Base-by-base conservation (phyloP, 2,888 invertebrate genomes). In the Polietes domitor region DNA sequence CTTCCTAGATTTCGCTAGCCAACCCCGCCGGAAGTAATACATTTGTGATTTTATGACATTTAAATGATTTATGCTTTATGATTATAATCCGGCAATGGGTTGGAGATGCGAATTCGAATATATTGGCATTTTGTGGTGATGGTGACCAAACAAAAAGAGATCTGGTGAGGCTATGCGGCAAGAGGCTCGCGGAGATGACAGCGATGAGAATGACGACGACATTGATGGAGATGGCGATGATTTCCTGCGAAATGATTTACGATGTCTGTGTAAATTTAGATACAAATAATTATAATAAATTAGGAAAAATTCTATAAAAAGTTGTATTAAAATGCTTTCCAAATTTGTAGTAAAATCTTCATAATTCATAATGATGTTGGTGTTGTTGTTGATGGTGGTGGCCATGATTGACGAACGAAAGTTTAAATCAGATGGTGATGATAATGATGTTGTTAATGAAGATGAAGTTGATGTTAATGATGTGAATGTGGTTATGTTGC, bases 191-290 rank as follows among this genome's bases (percentile, higher is more conserved):
- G 43, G 53, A 75, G 77, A 53, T 50, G 47, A 3, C n/a, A 26
- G 10, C 43, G 68, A 68, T 41, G 37, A 37, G 82, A 58, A 63
- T 75, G 80, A 58, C 58, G 41, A 41, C 63, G 74, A 61, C 17
- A 74, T 70, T 68, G 28, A 74, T 55, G 32, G 19, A 37, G 75
- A 73, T 65, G 73, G 53, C 74, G 19, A 41, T 12, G 84, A 88
- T 92, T 92, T 92, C 92, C 92, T 92, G 87, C 92, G 92, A 88
- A 92, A 91, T 71, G 92, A 91, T 88, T 92, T 92, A 86, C 92
- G 92, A 88, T 92, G 92, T 86, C 91, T 92, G 89, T 91, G 91
- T 88, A 91, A 89, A 89, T 89, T 90, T 82, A 91, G 88, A 90
- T 88, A 88, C 79, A 88, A 87, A 87, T 91, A 91, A 88, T 89